These are phyloP conservation scores for Sphenodon punctatus DNA, from an alignment of 2,797 vertebrate species.

Conservation along the genomic window DNA sequence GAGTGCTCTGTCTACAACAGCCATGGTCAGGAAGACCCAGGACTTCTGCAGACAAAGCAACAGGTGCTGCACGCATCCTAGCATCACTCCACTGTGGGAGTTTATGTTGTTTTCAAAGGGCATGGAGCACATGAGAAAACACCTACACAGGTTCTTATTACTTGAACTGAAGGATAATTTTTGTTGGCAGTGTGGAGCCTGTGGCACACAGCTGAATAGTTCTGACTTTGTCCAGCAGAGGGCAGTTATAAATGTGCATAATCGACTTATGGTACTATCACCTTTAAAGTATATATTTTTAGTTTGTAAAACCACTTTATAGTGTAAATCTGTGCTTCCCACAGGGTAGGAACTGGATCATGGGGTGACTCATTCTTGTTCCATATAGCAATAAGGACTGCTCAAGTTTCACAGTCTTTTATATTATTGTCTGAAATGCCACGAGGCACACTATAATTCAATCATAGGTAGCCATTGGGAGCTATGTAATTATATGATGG, in stretches of 20 bases:
- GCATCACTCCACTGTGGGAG: no score
- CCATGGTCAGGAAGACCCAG: no score
- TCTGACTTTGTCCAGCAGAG: not conserved
- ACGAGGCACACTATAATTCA: not conserved
- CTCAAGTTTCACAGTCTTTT: slow-evolving; percentile 29
- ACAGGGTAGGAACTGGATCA: not conserved
- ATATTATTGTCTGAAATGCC: slow-evolving; percentile 21
- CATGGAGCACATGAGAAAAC: no score
- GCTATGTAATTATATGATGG: slow-evolving; percentile 6
- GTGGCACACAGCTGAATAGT: not conserved
- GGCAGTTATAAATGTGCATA: not conserved
- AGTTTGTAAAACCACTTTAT: not conserved
- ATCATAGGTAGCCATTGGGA: slow-evolving; percentile 38
- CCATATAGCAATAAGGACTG: not conserved
- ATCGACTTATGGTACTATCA: not conserved
- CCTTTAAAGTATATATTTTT: not conserved
- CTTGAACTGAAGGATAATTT: no score
- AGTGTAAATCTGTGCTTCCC: slow-evolving; percentile 14
- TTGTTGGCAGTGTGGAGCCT: no score
- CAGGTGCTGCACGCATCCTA: no score
- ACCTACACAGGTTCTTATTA: no score
- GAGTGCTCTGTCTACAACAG: no score
- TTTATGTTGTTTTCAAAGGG: no score
- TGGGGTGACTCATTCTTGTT: not conserved
- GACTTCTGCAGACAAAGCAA: no score